These are phyloP conservation scores for Eupeodes luniger DNA, from an alignment of 2,888 invertebrate genomes.

Conservation along the genomic window DNA sequence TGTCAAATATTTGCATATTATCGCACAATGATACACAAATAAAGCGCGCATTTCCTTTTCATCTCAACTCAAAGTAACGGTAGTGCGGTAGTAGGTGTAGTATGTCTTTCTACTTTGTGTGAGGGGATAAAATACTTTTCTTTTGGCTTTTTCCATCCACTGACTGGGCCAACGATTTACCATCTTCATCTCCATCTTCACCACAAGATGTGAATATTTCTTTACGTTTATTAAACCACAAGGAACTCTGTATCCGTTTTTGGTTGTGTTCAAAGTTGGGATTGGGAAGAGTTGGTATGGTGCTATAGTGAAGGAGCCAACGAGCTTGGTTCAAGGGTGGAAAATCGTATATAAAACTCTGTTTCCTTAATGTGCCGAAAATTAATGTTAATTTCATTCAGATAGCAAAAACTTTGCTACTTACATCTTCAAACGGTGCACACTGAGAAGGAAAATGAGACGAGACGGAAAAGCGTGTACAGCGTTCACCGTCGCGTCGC, in stretches of 20 bases:
- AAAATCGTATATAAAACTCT: conserved; percentile 57
- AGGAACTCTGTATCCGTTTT: conserved; percentile 41
- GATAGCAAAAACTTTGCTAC: conserved; percentile 74
- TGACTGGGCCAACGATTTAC: not conserved
- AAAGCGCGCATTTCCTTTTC: conserved; percentile 57
- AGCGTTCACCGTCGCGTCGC: not conserved
- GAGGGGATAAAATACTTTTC: conserved; percentile 60
- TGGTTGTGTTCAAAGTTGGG: not conserved
- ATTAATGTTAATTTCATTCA: conserved; percentile 77
- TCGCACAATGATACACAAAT: conserved; percentile 72
- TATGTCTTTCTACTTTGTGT: not conserved
- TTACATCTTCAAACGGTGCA: conserved; percentile 68
- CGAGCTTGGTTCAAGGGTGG: conserved; percentile 19
- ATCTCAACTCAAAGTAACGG: not conserved
- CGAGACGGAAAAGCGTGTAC: no score
- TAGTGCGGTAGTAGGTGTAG: not conserved
- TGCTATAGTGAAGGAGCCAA: no score
- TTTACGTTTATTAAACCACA: conserved; percentile 74
- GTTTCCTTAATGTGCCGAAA: conserved; percentile 76
- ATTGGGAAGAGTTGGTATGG: not conserved
- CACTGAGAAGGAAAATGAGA: not conserved
- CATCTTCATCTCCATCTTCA: not conserved
- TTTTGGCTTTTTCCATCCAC: conserved; percentile 2
- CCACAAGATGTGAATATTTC: conserved; percentile 73
- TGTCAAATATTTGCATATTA: conserved; percentile 71